Evolutionary conservation across 2,797 vertebrate genomes (phyloP).

Genomic region (Microctenopoma lineatum): DNA sequence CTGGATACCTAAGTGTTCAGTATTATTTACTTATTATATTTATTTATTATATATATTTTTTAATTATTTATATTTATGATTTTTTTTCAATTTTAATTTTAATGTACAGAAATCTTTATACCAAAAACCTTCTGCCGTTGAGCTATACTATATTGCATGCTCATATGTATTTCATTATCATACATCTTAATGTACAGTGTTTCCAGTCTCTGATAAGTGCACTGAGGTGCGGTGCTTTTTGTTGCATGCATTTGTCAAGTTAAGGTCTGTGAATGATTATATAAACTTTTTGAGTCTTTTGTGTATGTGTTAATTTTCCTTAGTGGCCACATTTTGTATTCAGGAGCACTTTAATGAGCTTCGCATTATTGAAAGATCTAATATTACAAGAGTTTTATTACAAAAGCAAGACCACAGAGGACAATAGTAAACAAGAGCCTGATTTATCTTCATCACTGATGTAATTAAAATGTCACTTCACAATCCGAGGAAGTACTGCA

Average conservation of each 20-base stretch:
- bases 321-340: constrained; percentile 36
- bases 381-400: constrained; percentile 52
- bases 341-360: constrained; percentile 9
- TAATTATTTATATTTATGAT: too few species aligned
- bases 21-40: too few species aligned
- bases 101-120: constrained; percentile 10
- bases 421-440: constrained; percentile 60
- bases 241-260: constrained; percentile 33
- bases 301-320: neutral
- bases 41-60: too few species aligned
- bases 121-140: constrained; percentile 11
- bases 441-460: constrained; percentile 66
- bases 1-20: constrained; percentile 18
- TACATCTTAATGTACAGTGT: constrained; percentile 28
- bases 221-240: constrained; percentile 27
- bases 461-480: constrained; percentile 70
- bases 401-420: constrained; percentile 55
- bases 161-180: constrained; percentile 46
- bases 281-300: constrained; percentile 8
- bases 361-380: constrained; percentile 52
- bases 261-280: constrained; percentile 49
- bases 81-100: neutral
- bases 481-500: constrained; percentile 39
- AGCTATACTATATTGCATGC: constrained; percentile 15
- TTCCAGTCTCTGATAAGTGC: constrained; percentile 33